Base-by-base conservation (phyloP, 2,888 invertebrate species). In the Dolichopus griseipennis region DNA sequence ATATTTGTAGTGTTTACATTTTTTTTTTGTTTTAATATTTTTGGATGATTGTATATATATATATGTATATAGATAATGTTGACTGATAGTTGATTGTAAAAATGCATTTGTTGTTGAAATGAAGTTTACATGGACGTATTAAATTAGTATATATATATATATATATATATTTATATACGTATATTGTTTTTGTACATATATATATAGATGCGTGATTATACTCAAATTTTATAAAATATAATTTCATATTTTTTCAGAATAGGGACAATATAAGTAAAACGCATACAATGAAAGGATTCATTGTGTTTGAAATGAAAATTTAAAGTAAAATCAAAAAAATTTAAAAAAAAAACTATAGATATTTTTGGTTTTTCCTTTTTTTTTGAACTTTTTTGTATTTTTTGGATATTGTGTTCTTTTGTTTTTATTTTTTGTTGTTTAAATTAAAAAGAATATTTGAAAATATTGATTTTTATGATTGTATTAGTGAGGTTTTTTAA, bases 381-480 rank as follows among this genome's bases (percentile, higher is more conserved):
- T 37, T 52, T 52, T 52, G 9, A 6, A 9, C 2, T 52, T 52
- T 52, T 15, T 9, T 43, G 12, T 7, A 15, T 43, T 43, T 15
- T 43, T 10, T 43, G 43, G 12, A 15, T 43, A 10, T 43, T 43
- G 10, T 6, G 12, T 15, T 7, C 7, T 43, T 43, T 43, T 43
- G 3, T 43, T 43, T 43, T 43, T 43, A n/a, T 27, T 27, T 27
- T 27, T 27, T 27, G 2, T 27, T 27, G 5, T 27, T 27, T 27
- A 27, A 27, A 27, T 27, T 27, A 4, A 5, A n/a, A 27, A 27
- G 27, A 27, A 27, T 43, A 52, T 52, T 52, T 52, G 52, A 52
- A 52, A 52, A 18, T 52, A 52, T 52, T 52, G 52, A 52, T 52
- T 52, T n/a, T 52, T 52, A 37, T 52, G 52, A 52, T 52, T 52